A percentile compares a stretch with the other conserved stretches of the same genome.
phyloP scores from a whole-genome alignment of 2,797 vertebrate genomes.

The Takifugu ocellatus region DNA sequence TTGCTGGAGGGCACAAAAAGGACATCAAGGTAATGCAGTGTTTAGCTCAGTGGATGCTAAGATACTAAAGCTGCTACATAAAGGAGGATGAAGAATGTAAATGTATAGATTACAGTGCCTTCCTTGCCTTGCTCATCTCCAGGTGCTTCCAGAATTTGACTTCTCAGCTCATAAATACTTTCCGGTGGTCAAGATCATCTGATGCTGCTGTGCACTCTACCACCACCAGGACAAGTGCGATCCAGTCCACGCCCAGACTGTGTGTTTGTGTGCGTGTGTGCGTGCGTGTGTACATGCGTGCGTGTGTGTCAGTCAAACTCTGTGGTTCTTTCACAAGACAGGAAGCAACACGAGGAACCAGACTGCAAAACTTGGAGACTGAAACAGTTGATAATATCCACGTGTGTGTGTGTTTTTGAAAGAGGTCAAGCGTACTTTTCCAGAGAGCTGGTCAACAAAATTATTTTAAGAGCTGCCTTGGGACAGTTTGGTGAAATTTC shows the following conservation, averaged over 20 bases:
- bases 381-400: slow-evolving; percentile 28
- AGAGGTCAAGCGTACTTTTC: slow-evolving; percentile 14
- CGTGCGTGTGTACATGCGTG: slow-evolving; percentile 7
- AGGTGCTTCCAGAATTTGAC: slow-evolving; percentile 97
- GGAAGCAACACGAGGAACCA: slow-evolving; percentile 13
- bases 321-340: slow-evolving; percentile 9
- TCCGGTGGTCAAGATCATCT: slow-evolving; percentile 93
- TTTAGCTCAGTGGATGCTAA: neutral
- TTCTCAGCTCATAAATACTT: slow-evolving; percentile 98
- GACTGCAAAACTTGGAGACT: slow-evolving; percentile 28
- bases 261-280: slow-evolving; percentile 1
- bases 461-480: slow-evolving; percentile 16
- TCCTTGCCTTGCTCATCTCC: slow-evolving; percentile 9
- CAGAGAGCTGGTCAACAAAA: slow-evolving; percentile 12
- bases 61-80: neutral
- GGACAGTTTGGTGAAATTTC: slow-evolving; percentile 6
- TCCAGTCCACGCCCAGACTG: slow-evolving; percentile 9
- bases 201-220: slow-evolving; percentile 29
- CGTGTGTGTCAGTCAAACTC: slow-evolving; percentile 12
- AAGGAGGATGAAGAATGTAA: no score
- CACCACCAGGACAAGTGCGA: no score
- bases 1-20: slow-evolving; percentile 98
- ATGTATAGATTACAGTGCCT: no score
- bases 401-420: slow-evolving; percentile 6
- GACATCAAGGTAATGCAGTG: slow-evolving; percentile 86